These are phyloP conservation scores for Muscicapa adusta DNA, from an alignment of 2,113 vertebrate genomes.

Conservation along the genomic window DNA sequence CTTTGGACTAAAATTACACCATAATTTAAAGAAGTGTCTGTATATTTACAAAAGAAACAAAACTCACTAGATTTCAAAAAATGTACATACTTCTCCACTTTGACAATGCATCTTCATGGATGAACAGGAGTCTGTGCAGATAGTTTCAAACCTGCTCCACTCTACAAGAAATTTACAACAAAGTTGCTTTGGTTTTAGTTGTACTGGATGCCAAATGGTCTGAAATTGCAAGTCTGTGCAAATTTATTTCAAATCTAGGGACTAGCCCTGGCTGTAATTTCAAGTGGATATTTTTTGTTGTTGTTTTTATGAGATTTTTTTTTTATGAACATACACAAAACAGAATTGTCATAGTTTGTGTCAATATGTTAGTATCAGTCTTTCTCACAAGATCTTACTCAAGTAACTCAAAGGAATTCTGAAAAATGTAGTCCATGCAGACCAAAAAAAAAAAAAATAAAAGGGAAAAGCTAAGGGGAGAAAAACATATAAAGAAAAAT, in stretches of 20 bases:
- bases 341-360: not conserved
- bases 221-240: not conserved
- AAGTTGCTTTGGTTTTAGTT: not conserved
- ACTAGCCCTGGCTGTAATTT: not conserved
- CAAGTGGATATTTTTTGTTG: not conserved
- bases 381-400: not conserved
- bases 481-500: not conserved
- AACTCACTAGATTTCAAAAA: not conserved
- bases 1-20: not conserved
- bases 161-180: not conserved
- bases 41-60: not conserved
- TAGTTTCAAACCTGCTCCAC: not conserved
- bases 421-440: not conserved
- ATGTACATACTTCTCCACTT: fast-evolving
- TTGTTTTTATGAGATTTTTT: not conserved
- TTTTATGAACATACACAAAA: not conserved
- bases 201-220: not conserved
- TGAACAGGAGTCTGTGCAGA: not conserved
- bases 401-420: not conserved
- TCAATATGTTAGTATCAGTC: no score
- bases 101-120: not conserved
- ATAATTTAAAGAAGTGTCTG: not conserved
- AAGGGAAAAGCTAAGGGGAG: not conserved
- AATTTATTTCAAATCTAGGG: not conserved
- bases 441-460: not conserved